Conservation (phyloP, 2,797 vertebrate genomes). For the Eurystomus glaucurus region DNA sequence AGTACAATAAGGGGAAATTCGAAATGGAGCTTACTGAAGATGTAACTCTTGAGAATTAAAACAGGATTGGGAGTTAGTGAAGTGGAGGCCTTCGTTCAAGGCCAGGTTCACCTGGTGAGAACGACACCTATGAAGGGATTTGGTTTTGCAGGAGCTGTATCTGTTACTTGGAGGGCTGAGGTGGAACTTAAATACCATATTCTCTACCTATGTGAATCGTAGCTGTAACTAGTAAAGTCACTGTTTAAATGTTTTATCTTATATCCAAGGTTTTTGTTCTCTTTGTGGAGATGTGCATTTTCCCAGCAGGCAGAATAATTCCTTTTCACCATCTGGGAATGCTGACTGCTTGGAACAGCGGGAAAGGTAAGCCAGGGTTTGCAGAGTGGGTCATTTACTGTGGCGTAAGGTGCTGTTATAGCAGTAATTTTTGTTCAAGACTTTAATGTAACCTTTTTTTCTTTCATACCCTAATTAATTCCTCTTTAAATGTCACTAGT, state of each 20-base stretch:
- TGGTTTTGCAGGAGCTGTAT: neutral
- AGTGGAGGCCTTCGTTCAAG: neutral
- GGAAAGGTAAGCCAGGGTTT: neutral
- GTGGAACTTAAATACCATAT: rapidly evolving
- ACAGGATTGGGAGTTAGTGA: neutral
- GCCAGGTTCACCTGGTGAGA: neutral
- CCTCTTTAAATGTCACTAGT: neutral
- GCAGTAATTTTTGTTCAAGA: neutral
- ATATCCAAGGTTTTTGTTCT: neutral
- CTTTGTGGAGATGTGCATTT: neutral
- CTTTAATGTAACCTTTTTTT: neutral
- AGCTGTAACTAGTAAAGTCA: neutral
- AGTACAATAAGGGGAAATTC: neutral
- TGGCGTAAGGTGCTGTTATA: rapidly evolving
- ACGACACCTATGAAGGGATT: neutral
- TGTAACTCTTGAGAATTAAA: neutral
- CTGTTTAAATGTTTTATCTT: neutral
- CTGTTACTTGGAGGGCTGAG: neutral
- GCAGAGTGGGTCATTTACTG: neutral
- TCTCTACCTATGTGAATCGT: neutral
- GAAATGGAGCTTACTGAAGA: neutral
- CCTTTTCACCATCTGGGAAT: neutral
- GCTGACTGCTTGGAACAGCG: rapidly evolving
- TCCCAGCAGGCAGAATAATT: neutral
- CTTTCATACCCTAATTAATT: neutral